Base-by-base conservation (phyloP, 2,888 invertebrate species). In the Drosophila anomelani region DNA sequence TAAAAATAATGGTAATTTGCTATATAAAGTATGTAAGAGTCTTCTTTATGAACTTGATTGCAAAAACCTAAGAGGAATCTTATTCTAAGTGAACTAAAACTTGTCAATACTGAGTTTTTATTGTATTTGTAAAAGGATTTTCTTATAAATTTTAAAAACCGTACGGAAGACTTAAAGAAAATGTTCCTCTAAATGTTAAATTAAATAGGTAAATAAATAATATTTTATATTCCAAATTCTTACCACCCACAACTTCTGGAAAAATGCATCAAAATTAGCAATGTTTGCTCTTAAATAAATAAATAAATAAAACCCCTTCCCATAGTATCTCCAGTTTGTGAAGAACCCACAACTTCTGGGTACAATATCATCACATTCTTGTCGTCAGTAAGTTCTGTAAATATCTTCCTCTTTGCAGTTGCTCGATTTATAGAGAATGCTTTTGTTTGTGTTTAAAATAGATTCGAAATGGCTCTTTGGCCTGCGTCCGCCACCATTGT, bases 401-500 rank as follows among this genome's bases (percentile, higher is more conserved):
- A 51, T 51, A 57, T 64, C 57, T 64, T 41, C 47, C 53, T 58
- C 58, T 43, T 47, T n/a, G 47, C 46, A 12, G 10, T 61, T 57
- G 55, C 57, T 55, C 58, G 66, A 53, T 70, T 75, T 75, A 66
- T 63, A 69, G 67, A 76, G 71, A 76, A 60, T 59, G 62, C 73
- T 73, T 81, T 87, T 87, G 82, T 87, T 87, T 87, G 81, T 71
- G 44, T 78, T 80, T 80, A 87, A 84, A 84, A 84, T 87, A 84
- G 85, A 85, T 82, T 80, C 56, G 75, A 68, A 80, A 80, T 85
- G 73, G 80, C 68, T 78, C 71, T 73, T 77, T 59, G 72, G 76
- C 74, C 75, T 62, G 57, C 69, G 75, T 78, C 53, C 68, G 73
- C 53, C 67, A 71, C 76, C 75, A 81, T 78, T 47, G 58, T 63